phyloP scores from a whole-genome alignment of 1,140 invertebrate genomes.

The Procambarus virginalis region DNA sequence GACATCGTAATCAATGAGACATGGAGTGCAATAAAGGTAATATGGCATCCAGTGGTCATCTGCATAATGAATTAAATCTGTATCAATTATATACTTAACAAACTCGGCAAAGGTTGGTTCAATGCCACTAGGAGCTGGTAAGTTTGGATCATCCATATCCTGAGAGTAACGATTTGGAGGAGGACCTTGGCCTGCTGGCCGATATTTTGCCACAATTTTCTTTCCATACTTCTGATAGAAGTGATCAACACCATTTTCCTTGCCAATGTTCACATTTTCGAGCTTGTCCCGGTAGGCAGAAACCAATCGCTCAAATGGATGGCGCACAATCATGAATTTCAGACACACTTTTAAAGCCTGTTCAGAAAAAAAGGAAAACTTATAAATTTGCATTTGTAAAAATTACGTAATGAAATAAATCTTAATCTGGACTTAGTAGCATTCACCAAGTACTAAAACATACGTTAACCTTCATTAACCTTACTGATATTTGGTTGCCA shows the following conservation, averaged over 20 bases:
- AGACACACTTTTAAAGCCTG: constrained; percentile 75
- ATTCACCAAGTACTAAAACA: no score
- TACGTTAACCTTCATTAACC: no score
- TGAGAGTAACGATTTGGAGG: constrained; percentile 46
- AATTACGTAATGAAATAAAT: no score
- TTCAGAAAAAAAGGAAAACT: background rate
- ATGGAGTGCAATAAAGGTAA: constrained; percentile 84
- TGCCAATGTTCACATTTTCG: constrained; percentile 75
- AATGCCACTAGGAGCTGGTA: constrained; percentile 72
- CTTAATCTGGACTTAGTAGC: no score
- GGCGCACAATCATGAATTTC: constrained; percentile 78
- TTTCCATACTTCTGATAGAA: constrained; percentile 78
- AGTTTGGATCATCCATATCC: constrained; percentile 67
- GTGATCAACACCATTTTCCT: constrained; percentile 77
- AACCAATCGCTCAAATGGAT: constrained; percentile 80
- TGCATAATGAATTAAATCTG: constrained; percentile 71
- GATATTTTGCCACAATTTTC: constrained; percentile 78
- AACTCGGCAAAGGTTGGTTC: constrained; percentile 84
- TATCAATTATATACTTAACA: constrained; percentile 75
- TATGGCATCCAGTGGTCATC: constrained; percentile 85
- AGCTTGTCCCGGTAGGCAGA: constrained; percentile 82
- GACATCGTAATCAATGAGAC: constrained; percentile 84
- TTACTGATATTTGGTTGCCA: no score
- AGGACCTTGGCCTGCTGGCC: constrained; percentile 66
- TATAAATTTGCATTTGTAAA: no score